Percentiles rank a stretch among this genome's conserved stretches.
These are phyloP conservation scores for Polyploca ridens DNA, from an alignment of 2,888 invertebrate species.

Conservation along the genomic window DNA sequence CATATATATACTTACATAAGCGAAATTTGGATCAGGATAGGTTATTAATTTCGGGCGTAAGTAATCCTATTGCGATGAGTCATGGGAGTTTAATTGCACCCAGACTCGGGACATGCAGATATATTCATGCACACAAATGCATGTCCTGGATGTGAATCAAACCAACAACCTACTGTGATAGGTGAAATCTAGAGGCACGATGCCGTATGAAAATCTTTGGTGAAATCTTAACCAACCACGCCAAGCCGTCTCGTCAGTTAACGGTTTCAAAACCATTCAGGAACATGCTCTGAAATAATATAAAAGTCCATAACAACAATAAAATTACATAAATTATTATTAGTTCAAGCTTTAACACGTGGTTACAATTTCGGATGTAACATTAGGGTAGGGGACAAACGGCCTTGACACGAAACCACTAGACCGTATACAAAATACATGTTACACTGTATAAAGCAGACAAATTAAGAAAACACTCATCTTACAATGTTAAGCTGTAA, in stretches of 20 bases:
- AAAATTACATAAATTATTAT: background rate
- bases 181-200: too few relatives aligned
- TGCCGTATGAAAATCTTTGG: too few relatives aligned
- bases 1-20: too few relatives aligned
- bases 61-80: too few relatives aligned
- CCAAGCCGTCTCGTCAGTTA: background rate
- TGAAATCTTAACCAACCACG: too few relatives aligned
- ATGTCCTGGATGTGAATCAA: too few relatives aligned
- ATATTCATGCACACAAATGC: too few relatives aligned
- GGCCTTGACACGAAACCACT: constrained; percentile 69
- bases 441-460: constrained; percentile 6
- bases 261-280: background rate
- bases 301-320: background rate
- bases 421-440: constrained; percentile 53
- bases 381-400: constrained; percentile 53
- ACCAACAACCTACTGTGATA: too few relatives aligned
- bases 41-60: too few relatives aligned
- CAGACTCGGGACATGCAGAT: too few relatives aligned
- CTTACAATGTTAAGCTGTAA: background rate
- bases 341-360: background rate
- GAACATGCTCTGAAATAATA: background rate
- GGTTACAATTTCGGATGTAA: constrained; percentile 17
- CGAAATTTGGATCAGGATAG: too few relatives aligned
- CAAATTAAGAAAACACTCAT: constrained; percentile 11
- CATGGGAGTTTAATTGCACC: too few relatives aligned